Base-by-base conservation (phyloP, 2,113 vertebrate genomes). In the Carassius auratus region DNA sequence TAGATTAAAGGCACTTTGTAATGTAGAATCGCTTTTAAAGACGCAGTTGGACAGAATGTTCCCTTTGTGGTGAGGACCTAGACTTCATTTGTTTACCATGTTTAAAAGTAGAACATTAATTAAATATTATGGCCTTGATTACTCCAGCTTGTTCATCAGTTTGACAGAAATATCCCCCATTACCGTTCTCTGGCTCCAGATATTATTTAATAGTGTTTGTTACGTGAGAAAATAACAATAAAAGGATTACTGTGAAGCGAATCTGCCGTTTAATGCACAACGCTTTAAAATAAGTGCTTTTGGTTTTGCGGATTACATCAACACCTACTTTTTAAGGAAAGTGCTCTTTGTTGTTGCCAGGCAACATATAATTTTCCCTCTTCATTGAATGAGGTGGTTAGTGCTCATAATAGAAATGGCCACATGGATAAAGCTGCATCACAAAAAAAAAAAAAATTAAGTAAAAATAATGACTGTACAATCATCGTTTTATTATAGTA, bases 1-100 rank as follows among this genome's bases (percentile, higher is more conserved):
- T 75, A 69, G 45, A 86, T 84, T 71, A 79, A 74, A 83, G 64
- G 74, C 62, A 88, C 85, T 83, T 86, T 86, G 73, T 83, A 86
- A 74, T 86, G 33, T 66, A 84, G 42, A n/a, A 62, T 17, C 17
- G 78, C 26, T 85, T 71, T 85, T 71, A 61, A 48, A 36, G 33
- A 85, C 36, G 21, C 61, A 9, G 26, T 55, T 19, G 84, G 21
- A 85, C 55, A 61, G 10, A 78, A 23, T 78, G 75, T 77, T 77
- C 75, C 50, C 50, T 76, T n/a, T 69, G 66, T 36, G 15, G 15
- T 14, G 15, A 42, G 69, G 5, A 45, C 21, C 21, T 21, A 69
- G 15, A 69, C 66, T 21, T 38, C 2, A 9, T 5, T 26, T 69
- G 33, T 38, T 69, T 19, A 69, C 36, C 30, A 36, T 19, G 3